Conservation (phyloP, 2,113 vertebrate genomes). For the Caracal caracal region DNA sequence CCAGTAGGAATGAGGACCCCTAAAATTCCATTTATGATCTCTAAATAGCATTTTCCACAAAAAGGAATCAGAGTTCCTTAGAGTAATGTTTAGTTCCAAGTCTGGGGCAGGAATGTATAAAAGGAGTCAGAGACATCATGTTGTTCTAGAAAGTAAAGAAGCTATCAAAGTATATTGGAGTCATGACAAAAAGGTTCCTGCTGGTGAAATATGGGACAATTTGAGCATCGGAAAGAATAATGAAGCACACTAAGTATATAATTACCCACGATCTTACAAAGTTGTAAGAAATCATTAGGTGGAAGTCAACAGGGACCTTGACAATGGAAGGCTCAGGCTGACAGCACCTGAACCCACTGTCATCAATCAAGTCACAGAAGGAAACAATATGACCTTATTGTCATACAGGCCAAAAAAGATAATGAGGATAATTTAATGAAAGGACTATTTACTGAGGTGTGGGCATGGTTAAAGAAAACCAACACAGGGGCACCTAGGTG, state of each 20-base stretch:
- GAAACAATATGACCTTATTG: neutral
- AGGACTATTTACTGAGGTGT: neutral
- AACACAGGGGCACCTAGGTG: neutral
- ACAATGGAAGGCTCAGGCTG: neutral
- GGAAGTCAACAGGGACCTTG: neutral
- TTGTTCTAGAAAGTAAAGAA: conserved; percentile 40
- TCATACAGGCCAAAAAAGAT: neutral
- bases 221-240: conserved; percentile 39
- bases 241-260: neutral
- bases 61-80: conserved; percentile 9
- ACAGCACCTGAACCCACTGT: neutral
- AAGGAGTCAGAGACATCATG: conserved; percentile 16
- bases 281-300: neutral
- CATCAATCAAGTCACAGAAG: conserved; percentile 33
- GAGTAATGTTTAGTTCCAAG: conserved; percentile 24
- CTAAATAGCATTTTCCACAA: conserved; percentile 30
- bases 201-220: conserved; percentile 12
- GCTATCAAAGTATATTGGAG: neutral
- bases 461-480: neutral
- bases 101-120: neutral
- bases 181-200: neutral
- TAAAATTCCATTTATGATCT: conserved; percentile 16
- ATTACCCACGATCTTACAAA: neutral
- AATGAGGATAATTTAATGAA: conserved; percentile 12
- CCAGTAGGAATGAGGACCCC: neutral